These are phyloP conservation scores for Rhodinocichla rosea DNA, from an alignment of 2,113 vertebrate species.

Conservation along the genomic window DNA sequence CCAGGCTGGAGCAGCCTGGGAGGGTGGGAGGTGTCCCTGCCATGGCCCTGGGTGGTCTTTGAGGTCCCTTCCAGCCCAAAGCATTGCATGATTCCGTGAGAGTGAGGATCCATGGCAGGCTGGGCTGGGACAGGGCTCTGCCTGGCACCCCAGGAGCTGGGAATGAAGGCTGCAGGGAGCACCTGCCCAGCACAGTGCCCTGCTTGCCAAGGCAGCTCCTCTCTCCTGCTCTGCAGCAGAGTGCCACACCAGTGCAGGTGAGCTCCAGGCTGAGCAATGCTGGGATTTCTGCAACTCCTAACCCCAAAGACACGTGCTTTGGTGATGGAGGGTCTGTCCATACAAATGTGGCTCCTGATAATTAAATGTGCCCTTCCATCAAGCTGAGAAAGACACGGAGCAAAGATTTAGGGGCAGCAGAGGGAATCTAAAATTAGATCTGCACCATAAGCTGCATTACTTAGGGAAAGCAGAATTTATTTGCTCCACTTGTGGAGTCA, in stretches of 20 bases:
- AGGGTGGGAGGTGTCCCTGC: background rate
- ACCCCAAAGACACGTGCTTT: background rate
- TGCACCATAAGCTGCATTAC: background rate
- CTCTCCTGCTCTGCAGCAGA: background rate
- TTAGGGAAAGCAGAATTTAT: slow-evolving; percentile 22
- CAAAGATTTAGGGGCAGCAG: slow-evolving; percentile 15
- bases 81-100: background rate
- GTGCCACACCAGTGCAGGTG: background rate
- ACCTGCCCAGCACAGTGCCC: accelerated
- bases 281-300: background rate
- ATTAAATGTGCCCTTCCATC: slow-evolving; percentile 28
- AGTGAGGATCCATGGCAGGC: too few species aligned
- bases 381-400: background rate
- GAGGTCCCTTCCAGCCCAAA: background rate
- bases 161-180: background rate
- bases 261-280: background rate
- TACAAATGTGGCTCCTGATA: background rate
- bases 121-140: accelerated
- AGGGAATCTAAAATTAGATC: slow-evolving; percentile 30
- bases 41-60: background rate
- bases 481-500: background rate
- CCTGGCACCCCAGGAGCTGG: background rate
- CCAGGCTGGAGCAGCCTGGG: background rate
- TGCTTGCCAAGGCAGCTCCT: background rate
- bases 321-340: slow-evolving; percentile 11